Evolutionary conservation across 2,888 invertebrate genomes (phyloP), one percentile per base, ranked within the genome.

Genomic region (Gymnocheta viridis): DNA sequence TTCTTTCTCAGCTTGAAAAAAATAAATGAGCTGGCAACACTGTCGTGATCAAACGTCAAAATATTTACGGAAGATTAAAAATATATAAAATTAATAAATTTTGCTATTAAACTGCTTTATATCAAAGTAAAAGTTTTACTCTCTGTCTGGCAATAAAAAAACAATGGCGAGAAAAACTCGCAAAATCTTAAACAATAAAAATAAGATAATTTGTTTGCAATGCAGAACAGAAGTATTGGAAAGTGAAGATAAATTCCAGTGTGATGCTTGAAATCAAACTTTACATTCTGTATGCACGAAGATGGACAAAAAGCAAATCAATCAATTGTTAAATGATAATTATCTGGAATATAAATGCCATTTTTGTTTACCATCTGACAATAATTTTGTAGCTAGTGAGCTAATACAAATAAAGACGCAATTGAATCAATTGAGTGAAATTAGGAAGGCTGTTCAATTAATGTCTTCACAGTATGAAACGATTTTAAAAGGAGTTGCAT

Each of bases 191-290:
- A 47, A 47, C 44, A n/a, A 17, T 47, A 54, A 27, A 14, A 24
- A 54, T 54, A 27, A 54, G 12, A 54, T 54, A 19, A 7, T 14
- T 24, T n/a, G 54, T 54, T 54, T 27, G 27, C 54, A 54, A 54
- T 54, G 27, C n/a, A 24, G 19, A 54, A 27, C 27, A 14, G 54
- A 54, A 54, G 14, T 54, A 27, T 27, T 54, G 54, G 54, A 54
- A 54, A 54, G 54, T 54, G 54, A 54, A 54, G 27, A 54, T 54
- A 27, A 54, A 27, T 22, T n/a, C n/a, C n/a, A n/a, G n/a, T n/a
- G n/a, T n/a, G n/a, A n/a, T n/a, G n/a, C 4, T 27, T 54, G 24
- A 5, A 27, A 54, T n/a, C 24, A 24, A 54, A 54, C 24, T 27
- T 27, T 54, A 54, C 54, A 54, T 54, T 24, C 27, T 54, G 27